phyloP scores from a whole-genome alignment of 92 coral and sea anemone species.

The Palythoa caribaeorum region DNA sequence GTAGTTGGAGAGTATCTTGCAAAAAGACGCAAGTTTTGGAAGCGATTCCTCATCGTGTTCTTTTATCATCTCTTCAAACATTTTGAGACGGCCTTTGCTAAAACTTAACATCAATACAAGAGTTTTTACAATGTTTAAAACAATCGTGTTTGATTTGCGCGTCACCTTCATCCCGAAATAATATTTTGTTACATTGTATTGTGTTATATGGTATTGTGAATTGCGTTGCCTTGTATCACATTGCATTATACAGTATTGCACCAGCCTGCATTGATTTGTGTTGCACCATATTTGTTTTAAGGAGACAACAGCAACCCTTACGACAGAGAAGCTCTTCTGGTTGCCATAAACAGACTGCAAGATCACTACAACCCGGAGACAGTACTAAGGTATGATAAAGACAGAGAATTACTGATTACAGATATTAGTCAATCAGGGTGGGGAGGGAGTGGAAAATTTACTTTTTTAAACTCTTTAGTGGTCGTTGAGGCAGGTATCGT shows the following conservation, averaged over 20 bases:
- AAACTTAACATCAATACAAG: no score
- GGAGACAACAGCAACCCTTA: constrained; percentile 77
- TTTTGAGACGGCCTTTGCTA: no score
- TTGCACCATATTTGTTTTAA: neutral
- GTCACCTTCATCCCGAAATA: no score
- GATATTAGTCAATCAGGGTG: no score
- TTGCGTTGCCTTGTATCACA: neutral
- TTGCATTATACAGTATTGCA: neutral
- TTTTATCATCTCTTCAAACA: no score
- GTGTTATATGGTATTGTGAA: neutral
- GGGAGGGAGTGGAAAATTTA: no score
- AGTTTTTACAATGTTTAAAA: no score
- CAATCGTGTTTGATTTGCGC: neutral
- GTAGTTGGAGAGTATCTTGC: neutral
- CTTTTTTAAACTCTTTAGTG: no score
- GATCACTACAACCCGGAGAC: constrained; percentile 74
- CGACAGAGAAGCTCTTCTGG: constrained; percentile 87
- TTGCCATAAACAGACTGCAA: constrained; percentile 71
- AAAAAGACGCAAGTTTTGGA: neutral
- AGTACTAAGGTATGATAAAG: constrained; percentile 73
- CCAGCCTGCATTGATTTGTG: neutral
- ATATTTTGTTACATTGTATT: neutral
- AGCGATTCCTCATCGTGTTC: no score
- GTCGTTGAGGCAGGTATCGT: no score
- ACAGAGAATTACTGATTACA: no score